phyloP scores from a whole-genome alignment of 2,113 vertebrate species.

The Toxostoma redivivum region DNA sequence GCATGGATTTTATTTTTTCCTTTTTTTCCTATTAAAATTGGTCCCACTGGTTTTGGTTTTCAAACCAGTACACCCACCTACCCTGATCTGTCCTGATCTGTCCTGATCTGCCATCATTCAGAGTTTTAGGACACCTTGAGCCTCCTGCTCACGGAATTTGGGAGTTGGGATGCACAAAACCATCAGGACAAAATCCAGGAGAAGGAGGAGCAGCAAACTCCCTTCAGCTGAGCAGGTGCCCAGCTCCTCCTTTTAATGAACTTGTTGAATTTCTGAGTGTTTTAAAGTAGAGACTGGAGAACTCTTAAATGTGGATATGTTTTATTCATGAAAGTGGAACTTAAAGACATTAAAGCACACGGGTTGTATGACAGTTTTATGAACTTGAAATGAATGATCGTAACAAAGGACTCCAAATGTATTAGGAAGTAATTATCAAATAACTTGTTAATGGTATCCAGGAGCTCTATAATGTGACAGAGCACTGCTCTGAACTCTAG shows the following conservation, averaged over 20 bases:
- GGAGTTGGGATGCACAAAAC: not conserved
- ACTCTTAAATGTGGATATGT: not conserved
- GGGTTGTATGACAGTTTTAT: constrained; percentile 8
- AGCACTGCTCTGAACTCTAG: not conserved
- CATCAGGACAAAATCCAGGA: not conserved
- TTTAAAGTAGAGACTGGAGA: not conserved
- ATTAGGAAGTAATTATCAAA: constrained; percentile 46
- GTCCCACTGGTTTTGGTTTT: too few species aligned
- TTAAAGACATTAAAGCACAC: not conserved
- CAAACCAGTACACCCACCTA: too few species aligned
- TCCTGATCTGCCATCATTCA: not conserved
- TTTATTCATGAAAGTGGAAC: constrained; percentile 37
- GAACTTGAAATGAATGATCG: not conserved
- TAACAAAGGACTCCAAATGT: not conserved
- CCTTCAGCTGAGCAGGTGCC: not conserved
- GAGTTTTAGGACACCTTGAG: not conserved
- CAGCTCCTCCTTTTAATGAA: not conserved
- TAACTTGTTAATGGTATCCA: constrained; percentile 25
- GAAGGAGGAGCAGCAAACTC: not conserved
- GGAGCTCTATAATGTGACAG: not conserved
- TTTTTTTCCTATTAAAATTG: too few species aligned
- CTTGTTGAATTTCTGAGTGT: not conserved
- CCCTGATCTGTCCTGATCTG: not conserved
- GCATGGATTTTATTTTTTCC: too few species aligned
- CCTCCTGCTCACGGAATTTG: not conserved